phyloP scores from a whole-genome alignment of 2,888 invertebrate species.

The Cetonia aurata region DNA sequence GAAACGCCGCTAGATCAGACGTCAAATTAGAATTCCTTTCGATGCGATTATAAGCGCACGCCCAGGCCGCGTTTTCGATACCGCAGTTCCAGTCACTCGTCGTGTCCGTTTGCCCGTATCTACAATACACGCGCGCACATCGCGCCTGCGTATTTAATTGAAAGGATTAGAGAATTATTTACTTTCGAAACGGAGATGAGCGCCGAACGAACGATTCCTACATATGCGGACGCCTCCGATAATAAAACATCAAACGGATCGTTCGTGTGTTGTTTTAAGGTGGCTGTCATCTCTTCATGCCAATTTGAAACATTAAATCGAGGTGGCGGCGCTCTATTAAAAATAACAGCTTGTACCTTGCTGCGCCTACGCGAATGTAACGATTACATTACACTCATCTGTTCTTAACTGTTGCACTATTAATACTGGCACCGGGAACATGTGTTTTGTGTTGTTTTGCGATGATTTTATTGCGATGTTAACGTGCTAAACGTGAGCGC shows the following conservation, averaged over 20 bases:
- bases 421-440: conserved; percentile 16
- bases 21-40: conserved; percentile 28
- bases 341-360: conserved; percentile 49
- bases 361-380: conserved; percentile 32
- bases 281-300: conserved; percentile 54
- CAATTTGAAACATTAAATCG: conserved; percentile 56
- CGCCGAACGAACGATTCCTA: background rate
- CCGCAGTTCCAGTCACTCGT: background rate
- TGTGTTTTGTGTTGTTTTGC: conserved; percentile 15
- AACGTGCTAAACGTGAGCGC: background rate
- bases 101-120: background rate
- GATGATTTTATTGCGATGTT: conserved; percentile 11
- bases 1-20: conserved; percentile 12
- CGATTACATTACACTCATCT: conserved; percentile 20
- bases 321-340: conserved; percentile 53
- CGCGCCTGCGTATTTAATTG: conserved; percentile 23
- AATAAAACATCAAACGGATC: conserved; percentile 41
- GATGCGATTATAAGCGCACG: conserved; percentile 1
- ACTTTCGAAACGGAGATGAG: conserved; percentile 15
- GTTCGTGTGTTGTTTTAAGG: conserved; percentile 54
- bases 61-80: conserved; percentile 7
- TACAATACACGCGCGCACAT: conserved; percentile 4
- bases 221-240: conserved; percentile 6
- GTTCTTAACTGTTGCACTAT: conserved; percentile 21
- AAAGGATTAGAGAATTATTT: conserved; percentile 34